phyloP scores from a whole-genome alignment of 1,140 invertebrate genomes.

The Scylla paramamosain region DNA sequence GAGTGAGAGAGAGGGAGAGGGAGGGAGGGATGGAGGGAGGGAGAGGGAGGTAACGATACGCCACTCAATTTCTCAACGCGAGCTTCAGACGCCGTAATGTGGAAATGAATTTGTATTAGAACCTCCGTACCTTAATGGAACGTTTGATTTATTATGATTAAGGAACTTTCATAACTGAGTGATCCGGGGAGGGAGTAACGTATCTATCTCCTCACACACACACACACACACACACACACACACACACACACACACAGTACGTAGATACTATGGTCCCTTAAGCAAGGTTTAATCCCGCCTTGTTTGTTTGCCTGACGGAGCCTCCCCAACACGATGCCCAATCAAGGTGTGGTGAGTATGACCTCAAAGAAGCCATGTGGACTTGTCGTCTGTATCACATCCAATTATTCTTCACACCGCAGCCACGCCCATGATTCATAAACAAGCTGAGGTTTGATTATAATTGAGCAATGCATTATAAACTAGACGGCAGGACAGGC shows the following conservation, averaged over 20 bases:
- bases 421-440: not conserved
- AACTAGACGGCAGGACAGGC: not conserved
- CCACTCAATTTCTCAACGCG: no score
- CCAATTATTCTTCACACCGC: not conserved
- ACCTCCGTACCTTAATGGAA: no score
- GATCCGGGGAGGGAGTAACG: no score
- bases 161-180: no score
- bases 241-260: not conserved
- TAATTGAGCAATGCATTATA: slow-evolving; percentile 34
- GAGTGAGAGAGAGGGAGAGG: no score
- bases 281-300: not conserved
- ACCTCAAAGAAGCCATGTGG: not conserved
- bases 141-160: no score
- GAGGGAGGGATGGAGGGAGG: no score
- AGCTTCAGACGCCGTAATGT: no score
- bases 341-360: not conserved
- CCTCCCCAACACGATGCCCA: not conserved
- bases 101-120: no score
- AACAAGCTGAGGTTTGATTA: not conserved
- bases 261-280: not conserved
- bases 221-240: no score
- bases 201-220: no score
- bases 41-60: not conserved
- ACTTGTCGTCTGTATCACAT: slow-evolving; percentile 22
- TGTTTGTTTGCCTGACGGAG: slow-evolving; percentile 2